Base-by-base conservation (phyloP, 2,797 vertebrate genomes). In the Lutjanus campechanus region DNA sequence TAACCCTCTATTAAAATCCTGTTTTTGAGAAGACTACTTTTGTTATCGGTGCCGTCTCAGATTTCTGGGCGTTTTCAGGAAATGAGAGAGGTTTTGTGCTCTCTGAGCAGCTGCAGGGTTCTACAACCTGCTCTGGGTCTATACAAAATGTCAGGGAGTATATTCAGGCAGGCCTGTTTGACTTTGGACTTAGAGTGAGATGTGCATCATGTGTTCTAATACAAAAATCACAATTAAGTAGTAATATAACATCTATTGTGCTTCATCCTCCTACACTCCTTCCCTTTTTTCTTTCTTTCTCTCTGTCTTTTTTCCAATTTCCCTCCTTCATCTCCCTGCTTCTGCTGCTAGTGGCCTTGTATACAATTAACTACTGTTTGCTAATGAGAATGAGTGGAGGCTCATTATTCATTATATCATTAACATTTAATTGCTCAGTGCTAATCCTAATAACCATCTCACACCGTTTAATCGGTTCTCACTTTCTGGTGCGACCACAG, bases 21-120 rank as follows among this genome's bases (percentile, higher is more conserved):
- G 87, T 93, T 93, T 92, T 93, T 92, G 79, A 91, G 81, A 92
- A 85, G 88, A 85, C 82, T 90, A 81, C 91, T 87, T 93, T 94
- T 91, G 89, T 94, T 93, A 93, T 94, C 89, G n/a, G 54, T 47
- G 69, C 76, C 63, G 85, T 92, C 91, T 94, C 72, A 80, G 88
- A 93, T 93, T 91, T 93, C 87, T 66, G 78, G 84, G 83, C 79
- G 81, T 89, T 92, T 92, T 91, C 83, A 91, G 91, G 92, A 93
- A 93, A 93, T 93, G 81, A 88, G 89, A 88, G 59, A 81, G 79
- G 63, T 87, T 91, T 88, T 81, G 69, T 76, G 74, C 77, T 81
- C 75, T 62, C 61, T 10, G 40, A 81, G 72, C 81, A 83, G 83
- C 84, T 59, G 54, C 82, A 49, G 47, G 80, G 77, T 64, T 90